Evolutionary conservation across 2,797 vertebrate genomes (phyloP).

Genomic region (Sternotherus odoratus): DNA sequence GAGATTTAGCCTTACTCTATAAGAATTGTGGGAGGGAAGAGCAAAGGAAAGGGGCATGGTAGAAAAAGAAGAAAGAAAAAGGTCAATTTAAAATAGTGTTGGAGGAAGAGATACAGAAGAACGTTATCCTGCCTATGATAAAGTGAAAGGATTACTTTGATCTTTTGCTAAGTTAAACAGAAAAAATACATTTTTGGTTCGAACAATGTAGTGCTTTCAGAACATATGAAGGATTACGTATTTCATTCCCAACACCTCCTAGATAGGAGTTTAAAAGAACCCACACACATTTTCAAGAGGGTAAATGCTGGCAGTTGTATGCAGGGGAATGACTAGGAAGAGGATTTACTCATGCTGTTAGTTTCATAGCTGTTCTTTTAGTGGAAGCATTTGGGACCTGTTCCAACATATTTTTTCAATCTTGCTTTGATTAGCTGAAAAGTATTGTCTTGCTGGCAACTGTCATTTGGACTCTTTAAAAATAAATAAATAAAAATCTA

Average conservation of each 20-base stretch:
- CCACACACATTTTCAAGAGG: neutral
- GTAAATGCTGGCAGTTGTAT: neutral
- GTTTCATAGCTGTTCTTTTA: neutral
- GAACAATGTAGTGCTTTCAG: neutral
- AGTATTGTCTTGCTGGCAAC: neutral
- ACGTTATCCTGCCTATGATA: neutral
- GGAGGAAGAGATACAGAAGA: neutral
- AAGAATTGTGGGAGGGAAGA: neutral
- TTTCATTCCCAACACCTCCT: neutral
- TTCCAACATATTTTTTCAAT: neutral
- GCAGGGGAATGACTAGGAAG: neutral
- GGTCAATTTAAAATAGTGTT: neutral
- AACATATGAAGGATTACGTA: neutral
- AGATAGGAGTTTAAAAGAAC: neutral
- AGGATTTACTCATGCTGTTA: neutral
- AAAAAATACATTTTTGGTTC: neutral
- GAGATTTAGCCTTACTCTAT: neutral
- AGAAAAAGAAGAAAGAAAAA: neutral
- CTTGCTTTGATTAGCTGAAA: neutral
- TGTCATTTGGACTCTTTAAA: fast-evolving
- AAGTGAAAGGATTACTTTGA: neutral
- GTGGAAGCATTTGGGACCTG: neutral
- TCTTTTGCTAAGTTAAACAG: neutral
- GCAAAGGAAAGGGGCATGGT: neutral
- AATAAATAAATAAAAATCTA: too few species aligned